Evolutionary conservation across 2,113 vertebrate species (phyloP).

Genomic region (Hypomesus transpacificus): DNA sequence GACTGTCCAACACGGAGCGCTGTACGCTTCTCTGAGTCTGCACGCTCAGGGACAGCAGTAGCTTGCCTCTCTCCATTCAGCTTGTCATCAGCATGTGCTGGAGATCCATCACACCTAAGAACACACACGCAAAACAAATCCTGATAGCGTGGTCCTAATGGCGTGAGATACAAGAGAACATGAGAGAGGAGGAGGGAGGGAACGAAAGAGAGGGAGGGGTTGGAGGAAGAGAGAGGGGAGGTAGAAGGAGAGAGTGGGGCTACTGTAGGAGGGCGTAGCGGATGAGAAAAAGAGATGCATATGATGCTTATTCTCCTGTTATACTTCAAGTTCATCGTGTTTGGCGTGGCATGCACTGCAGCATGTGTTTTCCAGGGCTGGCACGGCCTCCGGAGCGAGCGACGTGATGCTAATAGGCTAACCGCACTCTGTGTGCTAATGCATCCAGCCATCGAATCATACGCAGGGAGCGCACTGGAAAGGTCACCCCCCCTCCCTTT

Average conservation of each 20-base stretch:
- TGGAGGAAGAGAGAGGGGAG: too few species aligned
- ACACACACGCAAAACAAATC: too few species aligned
- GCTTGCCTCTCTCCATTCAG: neutral
- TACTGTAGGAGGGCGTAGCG: too few species aligned
- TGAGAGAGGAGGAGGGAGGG: too few species aligned
- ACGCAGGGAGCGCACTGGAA: slow-evolving; percentile 8
- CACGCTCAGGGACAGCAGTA: neutral
- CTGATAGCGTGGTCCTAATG: too few species aligned
- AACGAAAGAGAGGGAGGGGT: too few species aligned
- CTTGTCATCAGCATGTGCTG: slow-evolving; percentile 1
- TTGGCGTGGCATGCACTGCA: slow-evolving; percentile 44
- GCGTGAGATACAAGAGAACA: too few species aligned
- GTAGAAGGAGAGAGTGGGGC: too few species aligned
- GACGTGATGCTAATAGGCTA: slow-evolving; percentile 37
- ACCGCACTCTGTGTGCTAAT: slow-evolving; percentile 22
- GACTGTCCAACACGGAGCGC: neutral
- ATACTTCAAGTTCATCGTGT: neutral
- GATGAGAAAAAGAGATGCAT: slow-evolving; percentile 10
- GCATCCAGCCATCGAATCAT: slow-evolving; percentile 27
- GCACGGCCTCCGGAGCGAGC: slow-evolving; percentile 21
- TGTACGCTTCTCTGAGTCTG: neutral
- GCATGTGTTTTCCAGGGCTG: slow-evolving; percentile 46
- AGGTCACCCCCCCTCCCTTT: slow-evolving; percentile 19
- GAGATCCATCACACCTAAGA: too few species aligned
- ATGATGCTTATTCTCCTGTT: slow-evolving; percentile 15